Base-by-base conservation (phyloP, 2,888 invertebrate genomes). In the Dolichopus griseipennis region DNA sequence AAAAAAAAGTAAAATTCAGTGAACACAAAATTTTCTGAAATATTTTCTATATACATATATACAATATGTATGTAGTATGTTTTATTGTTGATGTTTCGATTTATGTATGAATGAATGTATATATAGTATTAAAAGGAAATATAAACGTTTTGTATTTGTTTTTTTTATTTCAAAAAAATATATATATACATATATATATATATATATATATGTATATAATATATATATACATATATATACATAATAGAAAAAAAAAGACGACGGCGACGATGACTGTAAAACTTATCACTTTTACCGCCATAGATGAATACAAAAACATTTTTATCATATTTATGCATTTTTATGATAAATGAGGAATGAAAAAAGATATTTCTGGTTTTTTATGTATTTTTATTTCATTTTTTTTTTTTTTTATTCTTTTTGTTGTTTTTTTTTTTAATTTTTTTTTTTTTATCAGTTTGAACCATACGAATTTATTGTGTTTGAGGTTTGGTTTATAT, bases 341-440 rank as follows among this genome's bases (percentile, higher is more conserved):
- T 75, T 74, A 75, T 77, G 80, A 80, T 80, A 80, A 80, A 80
- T 80, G 75, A 76, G 74, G 72, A 74, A 73, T 74, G 72, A 74
- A 71, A 70, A 74, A 76, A 75, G 75, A 63, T 63, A 63, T 63
- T 52, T 52, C 15, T 52, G 52, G 52, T 52, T 52, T 52, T n/a
- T 52, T 52, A 52, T 52, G 68, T 67, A 70, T 64, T 64, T 63
- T 68, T 71, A 69, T 71, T 69, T 70, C 71, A 71, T 70, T 69
- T 70, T 70, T 27, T 4, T 27, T n/a, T 27, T 27, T 27, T 70
- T 68, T 69, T 68, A 69, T 62, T 52, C 27, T 65, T 69, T 69
- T 70, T 71, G 69, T 68, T 66, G 61, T 69, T 71, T 69, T 70
- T 70, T 67, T 69, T 71, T 71, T 70, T 70, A n/a, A n/a, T n/a